Evolutionary conservation across 2,113 vertebrate species (phyloP).

Genomic region (Corydoras sp.): DNA sequence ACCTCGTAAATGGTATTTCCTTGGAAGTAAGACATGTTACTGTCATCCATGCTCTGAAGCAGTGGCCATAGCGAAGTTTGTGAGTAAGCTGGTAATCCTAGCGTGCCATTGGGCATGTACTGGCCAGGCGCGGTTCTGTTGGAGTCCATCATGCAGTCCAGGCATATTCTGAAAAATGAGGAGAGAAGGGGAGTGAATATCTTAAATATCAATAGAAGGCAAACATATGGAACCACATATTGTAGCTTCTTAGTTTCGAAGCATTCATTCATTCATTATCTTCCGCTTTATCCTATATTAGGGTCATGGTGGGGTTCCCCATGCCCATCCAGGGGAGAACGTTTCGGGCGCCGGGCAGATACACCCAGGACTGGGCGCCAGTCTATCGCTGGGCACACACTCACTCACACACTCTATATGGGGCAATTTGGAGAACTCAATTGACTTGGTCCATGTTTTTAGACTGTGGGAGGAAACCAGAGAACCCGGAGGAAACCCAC

Average conservation of each 20-base stretch:
- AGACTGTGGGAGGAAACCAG: too few relatives aligned
- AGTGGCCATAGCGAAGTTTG: conserved; percentile 57
- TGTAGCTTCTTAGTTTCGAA: not conserved
- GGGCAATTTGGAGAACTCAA: too few relatives aligned
- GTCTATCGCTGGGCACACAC: too few relatives aligned
- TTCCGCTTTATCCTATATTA: too few relatives aligned
- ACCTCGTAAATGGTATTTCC: conserved; percentile 36
- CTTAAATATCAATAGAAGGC: not conserved
- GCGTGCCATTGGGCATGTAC: conserved; percentile 70
- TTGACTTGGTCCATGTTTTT: too few relatives aligned
- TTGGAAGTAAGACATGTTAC: conserved; percentile 62
- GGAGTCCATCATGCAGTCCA: conserved; percentile 84
- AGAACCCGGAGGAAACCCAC: too few relatives aligned
- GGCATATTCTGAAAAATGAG: conserved; percentile 81
- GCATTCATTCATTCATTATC: too few relatives aligned
- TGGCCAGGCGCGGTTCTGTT: conserved; percentile 75
- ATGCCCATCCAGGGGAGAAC: too few relatives aligned
- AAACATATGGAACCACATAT: not conserved
- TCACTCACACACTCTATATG: too few relatives aligned
- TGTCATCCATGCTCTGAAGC: conserved; percentile 60
- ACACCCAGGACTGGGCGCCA: too few relatives aligned
- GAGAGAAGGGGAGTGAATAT: conserved; percentile 36
- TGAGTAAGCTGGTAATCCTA: conserved; percentile 62
- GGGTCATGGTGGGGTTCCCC: too few relatives aligned
- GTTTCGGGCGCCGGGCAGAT: too few relatives aligned